phyloP scores from a whole-genome alignment of 2,797 vertebrate genomes.

The Macroramphosus scolopax region DNA sequence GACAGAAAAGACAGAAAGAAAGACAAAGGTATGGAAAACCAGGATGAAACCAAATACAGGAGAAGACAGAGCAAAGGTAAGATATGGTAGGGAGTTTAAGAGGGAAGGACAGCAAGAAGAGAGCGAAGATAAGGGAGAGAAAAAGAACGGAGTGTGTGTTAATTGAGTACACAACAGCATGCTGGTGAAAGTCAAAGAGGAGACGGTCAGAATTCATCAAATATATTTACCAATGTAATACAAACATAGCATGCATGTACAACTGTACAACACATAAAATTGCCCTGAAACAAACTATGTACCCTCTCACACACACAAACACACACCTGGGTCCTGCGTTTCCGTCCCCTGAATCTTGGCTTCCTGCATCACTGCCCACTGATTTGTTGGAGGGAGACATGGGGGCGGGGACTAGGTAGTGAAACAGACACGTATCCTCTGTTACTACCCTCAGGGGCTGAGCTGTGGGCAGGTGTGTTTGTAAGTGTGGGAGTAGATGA shows the following conservation, averaged over 20 bases:
- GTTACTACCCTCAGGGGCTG: constrained; percentile 92
- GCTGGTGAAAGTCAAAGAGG: constrained; percentile 59
- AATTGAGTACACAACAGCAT: constrained; percentile 56
- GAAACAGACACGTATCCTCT: constrained; percentile 67
- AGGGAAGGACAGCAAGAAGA: constrained; percentile 35
- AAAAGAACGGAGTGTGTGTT: constrained; percentile 52
- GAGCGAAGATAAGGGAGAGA: constrained; percentile 39
- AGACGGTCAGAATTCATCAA: constrained; percentile 56
- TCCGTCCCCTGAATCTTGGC: constrained; percentile 95
- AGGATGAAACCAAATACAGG: constrained; percentile 44
- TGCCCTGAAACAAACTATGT: constrained; percentile 2
- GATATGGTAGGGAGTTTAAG: constrained; percentile 28
- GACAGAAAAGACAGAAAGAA: constrained; percentile 66
- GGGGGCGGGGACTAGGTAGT: constrained; percentile 88
- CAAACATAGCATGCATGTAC: constrained; percentile 44
- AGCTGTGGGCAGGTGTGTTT: constrained; percentile 77
- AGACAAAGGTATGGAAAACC: constrained; percentile 42
- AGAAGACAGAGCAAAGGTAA: constrained; percentile 42
- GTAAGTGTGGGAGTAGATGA: constrained; percentile 18
- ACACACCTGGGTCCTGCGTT: constrained; percentile 91
- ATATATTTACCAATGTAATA: constrained; percentile 34
- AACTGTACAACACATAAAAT: constrained; percentile 20
- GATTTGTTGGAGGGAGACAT: constrained; percentile 96
- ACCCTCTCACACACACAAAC: constrained; percentile 4
- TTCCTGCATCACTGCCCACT: constrained; percentile 93